Evolutionary conservation across 92 coral and sea anemone genomes (phyloP), one percentile per base, ranked within the genome.

Genomic region (Epizoanthus illoricatus): DNA sequence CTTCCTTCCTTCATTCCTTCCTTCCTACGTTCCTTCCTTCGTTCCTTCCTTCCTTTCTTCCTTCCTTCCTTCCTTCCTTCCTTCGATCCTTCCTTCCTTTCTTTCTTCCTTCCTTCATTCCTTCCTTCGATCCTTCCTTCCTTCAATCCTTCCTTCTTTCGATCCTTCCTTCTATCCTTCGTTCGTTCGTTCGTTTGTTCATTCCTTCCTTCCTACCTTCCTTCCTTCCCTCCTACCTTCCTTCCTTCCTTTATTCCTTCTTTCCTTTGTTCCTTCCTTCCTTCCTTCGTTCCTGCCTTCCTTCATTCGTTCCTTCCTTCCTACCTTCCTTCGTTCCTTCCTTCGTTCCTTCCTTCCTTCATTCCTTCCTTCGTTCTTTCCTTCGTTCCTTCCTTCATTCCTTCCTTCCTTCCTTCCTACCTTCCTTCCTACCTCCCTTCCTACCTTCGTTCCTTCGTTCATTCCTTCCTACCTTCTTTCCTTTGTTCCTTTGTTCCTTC

Each of bases 351-450:
- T 16, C 5, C 20, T 60, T 60, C 8, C 65, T 15, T 60, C 21
- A 7, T n/a, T n/a, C n/a, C n/a, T 60, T 60, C 24, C 65, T 60
- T 20, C 24, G 8, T 60, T 60, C 24, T 24, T 60, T 18, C 24
- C 23, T 60, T 20, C n/a, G 8, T 60, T 20, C 24, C 24, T 60
- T 60, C 24, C 65, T 60, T 60, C 65, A 24, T 16, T 60, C 4
- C 65, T 13, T 60, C 18, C 65, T 17, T 11, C 63, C 63, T 58
- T 0, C 63, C n/a, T 58, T 16, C 65, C 65, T 60, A 0, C 65
- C 65, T 60, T 60, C 65, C 19, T 60, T 60, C 65, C 65, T 60
- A n/a, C n/a, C n/a, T n/a, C n/a, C n/a, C n/a, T n/a, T n/a, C n/a
- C n/a, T n/a, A n/a, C n/a, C n/a, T n/a, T n/a, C n/a, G n/a, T n/a